phyloP scores from a whole-genome alignment of 2,888 invertebrate genomes.

The Apamea crenata region DNA sequence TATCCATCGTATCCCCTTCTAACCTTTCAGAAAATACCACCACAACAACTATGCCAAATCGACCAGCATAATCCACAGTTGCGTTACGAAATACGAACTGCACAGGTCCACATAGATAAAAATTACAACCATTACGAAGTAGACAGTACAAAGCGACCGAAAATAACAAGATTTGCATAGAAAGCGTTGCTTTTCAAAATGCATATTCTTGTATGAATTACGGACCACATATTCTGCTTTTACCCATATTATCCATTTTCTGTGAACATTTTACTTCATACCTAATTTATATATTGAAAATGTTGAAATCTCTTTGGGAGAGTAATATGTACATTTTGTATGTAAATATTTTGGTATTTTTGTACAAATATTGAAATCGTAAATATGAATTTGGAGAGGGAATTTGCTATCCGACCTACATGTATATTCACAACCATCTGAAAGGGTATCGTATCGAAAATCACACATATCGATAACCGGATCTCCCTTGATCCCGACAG shows the following conservation, averaged over 20 bases:
- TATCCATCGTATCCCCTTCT: no score
- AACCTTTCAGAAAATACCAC: no score
- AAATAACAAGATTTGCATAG: slow-evolving; percentile 51
- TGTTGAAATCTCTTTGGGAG: slow-evolving; percentile 24
- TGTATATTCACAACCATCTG: no score
- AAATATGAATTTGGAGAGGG: neutral
- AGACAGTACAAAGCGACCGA: slow-evolving; percentile 21
- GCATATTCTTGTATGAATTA: slow-evolving; percentile 57
- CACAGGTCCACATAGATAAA: slow-evolving; percentile 9
- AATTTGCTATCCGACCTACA: neutral
- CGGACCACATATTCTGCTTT: slow-evolving; percentile 37
- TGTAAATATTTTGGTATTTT: slow-evolving; percentile 22
- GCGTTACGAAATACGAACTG: neutral
- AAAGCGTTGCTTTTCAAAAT: slow-evolving; percentile 61
- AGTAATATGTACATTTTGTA: slow-evolving; percentile 12
- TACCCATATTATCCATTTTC: slow-evolving; percentile 35
- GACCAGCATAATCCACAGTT: neutral
- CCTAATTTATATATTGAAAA: slow-evolving; percentile 34
- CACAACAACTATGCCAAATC: no score
- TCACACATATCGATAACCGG: no score
- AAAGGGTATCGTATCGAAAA: no score
- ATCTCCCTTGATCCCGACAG: no score
- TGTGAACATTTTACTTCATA: slow-evolving; percentile 26
- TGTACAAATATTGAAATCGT: neutral
- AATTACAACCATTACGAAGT: slow-evolving; percentile 12